These are phyloP conservation scores for Edolisoma coerulescens DNA, from an alignment of 2,113 vertebrate species.

Conservation along the genomic window DNA sequence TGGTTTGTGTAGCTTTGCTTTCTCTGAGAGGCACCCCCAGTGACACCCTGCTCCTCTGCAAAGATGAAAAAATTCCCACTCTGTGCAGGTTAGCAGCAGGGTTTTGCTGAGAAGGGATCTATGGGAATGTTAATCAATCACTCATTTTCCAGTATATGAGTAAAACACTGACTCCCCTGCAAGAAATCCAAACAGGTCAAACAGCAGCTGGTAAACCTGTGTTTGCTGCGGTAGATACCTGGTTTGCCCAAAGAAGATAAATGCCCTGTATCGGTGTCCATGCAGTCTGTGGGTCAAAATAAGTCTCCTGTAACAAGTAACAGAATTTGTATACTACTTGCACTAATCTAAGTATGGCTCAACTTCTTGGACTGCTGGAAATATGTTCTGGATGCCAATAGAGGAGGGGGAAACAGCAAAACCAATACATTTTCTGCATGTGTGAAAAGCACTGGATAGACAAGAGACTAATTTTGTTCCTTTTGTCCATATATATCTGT, in stretches of 20 bases:
- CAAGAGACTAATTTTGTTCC: not conserved
- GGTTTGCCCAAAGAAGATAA: not conserved
- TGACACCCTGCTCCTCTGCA: not conserved
- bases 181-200: not conserved
- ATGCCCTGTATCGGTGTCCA: accelerated
- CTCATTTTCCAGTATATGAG: not conserved
- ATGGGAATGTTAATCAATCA: not conserved
- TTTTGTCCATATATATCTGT: not conserved
- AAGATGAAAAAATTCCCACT: not conserved
- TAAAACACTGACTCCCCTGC: not conserved
- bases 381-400: accelerated
- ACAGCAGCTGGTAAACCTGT: not conserved
- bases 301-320: not conserved
- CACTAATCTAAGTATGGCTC: not conserved
- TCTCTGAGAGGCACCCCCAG: not conserved
- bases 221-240: not conserved
- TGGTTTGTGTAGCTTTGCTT: not conserved
- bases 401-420: not conserved
- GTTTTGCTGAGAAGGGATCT: not conserved
- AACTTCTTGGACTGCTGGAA: not conserved
- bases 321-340: not conserved
- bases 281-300: not conserved
- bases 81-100: not conserved
- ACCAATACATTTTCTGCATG: not conserved
- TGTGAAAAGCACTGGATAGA: accelerated